Evolutionary conservation across 2,113 vertebrate genomes (phyloP).

Genomic region (Semnopithecus entellus): DNA sequence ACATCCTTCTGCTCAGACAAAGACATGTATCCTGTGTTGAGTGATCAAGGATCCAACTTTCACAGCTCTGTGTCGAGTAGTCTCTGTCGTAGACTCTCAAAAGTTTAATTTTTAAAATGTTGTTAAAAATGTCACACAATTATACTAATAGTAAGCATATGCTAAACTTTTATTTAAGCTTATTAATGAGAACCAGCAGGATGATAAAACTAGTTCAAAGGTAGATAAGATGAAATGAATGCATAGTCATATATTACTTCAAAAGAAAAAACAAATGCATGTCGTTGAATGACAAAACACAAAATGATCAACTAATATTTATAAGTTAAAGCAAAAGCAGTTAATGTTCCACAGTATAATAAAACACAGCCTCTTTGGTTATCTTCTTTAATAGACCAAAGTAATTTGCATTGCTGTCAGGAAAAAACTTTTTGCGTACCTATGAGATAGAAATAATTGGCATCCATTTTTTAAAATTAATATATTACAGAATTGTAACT

Average conservation of each 20-base stretch:
- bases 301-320: not conserved
- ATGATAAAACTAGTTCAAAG: not conserved
- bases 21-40: not conserved
- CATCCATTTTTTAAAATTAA: conserved; percentile 6
- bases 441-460: conserved; percentile 25
- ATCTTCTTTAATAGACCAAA: not conserved
- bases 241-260: not conserved
- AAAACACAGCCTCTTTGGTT: not conserved
- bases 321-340: not conserved
- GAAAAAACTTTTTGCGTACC: not conserved
- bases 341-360: not conserved
- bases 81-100: not conserved
- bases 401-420: not conserved
- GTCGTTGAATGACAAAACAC: not conserved
- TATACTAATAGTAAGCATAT: not conserved
- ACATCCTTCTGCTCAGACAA: not conserved
- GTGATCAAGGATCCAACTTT: no score
- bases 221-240: not conserved
- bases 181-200: not conserved
- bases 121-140: not conserved
- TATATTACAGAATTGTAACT: not conserved
- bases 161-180: not conserved
- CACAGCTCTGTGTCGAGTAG: not conserved
- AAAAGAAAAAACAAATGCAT: conserved; percentile 24
- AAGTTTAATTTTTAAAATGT: not conserved